Conservation (phyloP, 1,140 invertebrate genomes). For the Tigriopus japonicus region DNA sequence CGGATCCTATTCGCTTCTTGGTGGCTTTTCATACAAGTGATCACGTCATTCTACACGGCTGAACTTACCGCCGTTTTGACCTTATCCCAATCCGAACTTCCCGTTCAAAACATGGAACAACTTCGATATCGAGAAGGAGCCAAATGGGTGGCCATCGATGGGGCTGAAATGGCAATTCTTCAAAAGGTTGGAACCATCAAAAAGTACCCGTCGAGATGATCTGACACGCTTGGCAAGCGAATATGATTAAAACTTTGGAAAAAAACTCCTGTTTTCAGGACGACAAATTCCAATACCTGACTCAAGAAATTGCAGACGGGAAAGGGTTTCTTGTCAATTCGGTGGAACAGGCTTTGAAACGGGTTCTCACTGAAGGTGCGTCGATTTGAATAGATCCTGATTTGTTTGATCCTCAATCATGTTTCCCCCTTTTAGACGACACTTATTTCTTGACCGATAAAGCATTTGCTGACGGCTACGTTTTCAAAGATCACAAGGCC, state of each 20-base stretch:
- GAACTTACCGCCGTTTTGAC: conserved; percentile 75
- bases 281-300: conserved; percentile 18
- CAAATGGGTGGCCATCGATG: conserved; percentile 17
- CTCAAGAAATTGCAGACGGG: conserved; percentile 19
- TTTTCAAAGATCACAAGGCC: conserved; percentile 26
- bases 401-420: not conserved
- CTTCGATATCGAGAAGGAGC: conserved; percentile 25
- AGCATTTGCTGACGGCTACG: not conserved
- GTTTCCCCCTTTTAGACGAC: not conserved
- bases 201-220: too few relatives aligned
- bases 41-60: conserved; percentile 78
- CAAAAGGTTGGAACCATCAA: too few relatives aligned
- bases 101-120: conserved; percentile 45
- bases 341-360: conserved; percentile 24
- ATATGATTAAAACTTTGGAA: conserved; percentile 5
- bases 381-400: conserved; percentile 42
- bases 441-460: not conserved
- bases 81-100: conserved; percentile 55
- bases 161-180: too few relatives aligned
- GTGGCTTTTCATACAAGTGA: conserved; percentile 71
- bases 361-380: conserved; percentile 42
- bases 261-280: conserved; percentile 16
- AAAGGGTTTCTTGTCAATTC: conserved; percentile 19
- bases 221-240: too few relatives aligned
- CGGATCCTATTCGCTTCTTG: conserved; percentile 65